Evolutionary conservation across 1,140 invertebrate species (phyloP).

Genomic region (Drosophila kepulauana): DNA sequence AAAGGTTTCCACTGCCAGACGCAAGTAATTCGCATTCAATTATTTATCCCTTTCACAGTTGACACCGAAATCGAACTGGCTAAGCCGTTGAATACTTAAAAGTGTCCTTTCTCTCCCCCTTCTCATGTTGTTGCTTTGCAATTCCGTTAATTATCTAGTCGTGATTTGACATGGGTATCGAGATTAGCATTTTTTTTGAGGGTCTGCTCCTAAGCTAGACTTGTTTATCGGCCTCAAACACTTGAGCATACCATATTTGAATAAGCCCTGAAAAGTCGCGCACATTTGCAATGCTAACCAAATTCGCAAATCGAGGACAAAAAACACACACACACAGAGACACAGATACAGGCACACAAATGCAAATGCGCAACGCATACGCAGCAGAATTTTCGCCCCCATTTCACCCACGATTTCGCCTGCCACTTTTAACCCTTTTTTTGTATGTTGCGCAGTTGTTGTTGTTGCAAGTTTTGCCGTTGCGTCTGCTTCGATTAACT

Average conservation of each 20-base stretch:
- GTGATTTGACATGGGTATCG: slow-evolving; percentile 19
- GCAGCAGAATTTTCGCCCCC: slow-evolving; percentile 14
- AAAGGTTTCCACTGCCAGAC: not conserved
- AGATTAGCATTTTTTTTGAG: slow-evolving; percentile 2
- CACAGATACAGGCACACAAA: slow-evolving; percentile 31
- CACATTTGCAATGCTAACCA: slow-evolving; percentile 65
- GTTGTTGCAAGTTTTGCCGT: slow-evolving; percentile 35
- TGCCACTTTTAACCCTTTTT: slow-evolving; percentile 16
- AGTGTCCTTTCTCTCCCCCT: not conserved
- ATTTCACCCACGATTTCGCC: slow-evolving; percentile 14
- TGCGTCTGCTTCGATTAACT: slow-evolving; percentile 51
- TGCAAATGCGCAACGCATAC: slow-evolving; percentile 46
- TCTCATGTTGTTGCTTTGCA: not conserved
- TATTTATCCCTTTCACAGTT: not conserved
- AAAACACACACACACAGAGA: slow-evolving; percentile 23
- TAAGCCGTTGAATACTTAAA: not conserved
- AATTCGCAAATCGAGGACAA: slow-evolving; percentile 9
- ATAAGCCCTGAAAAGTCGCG: slow-evolving; percentile 46
- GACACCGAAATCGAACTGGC: not conserved
- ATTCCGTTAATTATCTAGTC: slow-evolving; percentile 28
- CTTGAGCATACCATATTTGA: slow-evolving; percentile 40
- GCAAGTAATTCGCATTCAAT: not conserved
- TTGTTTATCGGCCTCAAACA: slow-evolving; percentile 36
- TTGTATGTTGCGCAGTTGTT: not conserved
- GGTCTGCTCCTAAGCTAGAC: not conserved